Evolutionary conservation across 2,113 vertebrate species (phyloP).

Genomic region (Tricholaema leucomelas): DNA sequence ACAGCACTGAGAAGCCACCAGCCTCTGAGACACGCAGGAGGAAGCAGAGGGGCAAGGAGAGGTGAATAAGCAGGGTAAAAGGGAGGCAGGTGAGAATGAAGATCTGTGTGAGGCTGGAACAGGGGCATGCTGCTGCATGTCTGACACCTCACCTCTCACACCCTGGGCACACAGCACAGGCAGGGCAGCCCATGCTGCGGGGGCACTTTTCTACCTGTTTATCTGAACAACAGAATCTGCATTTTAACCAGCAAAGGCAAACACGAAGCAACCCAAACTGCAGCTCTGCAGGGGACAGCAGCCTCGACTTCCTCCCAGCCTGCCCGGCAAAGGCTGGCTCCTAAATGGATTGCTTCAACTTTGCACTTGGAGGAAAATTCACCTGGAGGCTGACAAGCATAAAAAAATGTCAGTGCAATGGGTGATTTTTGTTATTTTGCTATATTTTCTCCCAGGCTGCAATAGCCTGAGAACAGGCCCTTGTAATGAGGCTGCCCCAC

Average conservation of each 20-base stretch:
- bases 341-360: slow-evolving; percentile 28
- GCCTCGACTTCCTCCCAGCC: background rate
- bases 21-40: background rate
- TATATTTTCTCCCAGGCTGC: slow-evolving; percentile 3
- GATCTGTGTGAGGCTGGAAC: background rate
- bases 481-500: slow-evolving; percentile 57
- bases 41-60: background rate
- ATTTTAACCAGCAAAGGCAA: background rate
- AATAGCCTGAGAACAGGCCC: slow-evolving; percentile 50
- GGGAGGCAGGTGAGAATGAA: slow-evolving; percentile 20
- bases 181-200: background rate
- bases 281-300: background rate
- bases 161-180: background rate
- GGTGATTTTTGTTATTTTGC: background rate
- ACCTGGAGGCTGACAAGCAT: slow-evolving; percentile 34
- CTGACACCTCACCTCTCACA: background rate
- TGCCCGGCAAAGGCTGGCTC: background rate
- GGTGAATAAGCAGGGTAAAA: background rate
- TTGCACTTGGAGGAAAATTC: slow-evolving; percentile 34
- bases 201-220: background rate
- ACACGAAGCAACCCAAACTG: background rate
- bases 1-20: accelerated
- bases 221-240: background rate
- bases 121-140: background rate
- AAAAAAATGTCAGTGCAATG: background rate